These are phyloP conservation scores for Ondatra zibethicus DNA, from an alignment of 2,113 vertebrate genomes.

Conservation along the genomic window DNA sequence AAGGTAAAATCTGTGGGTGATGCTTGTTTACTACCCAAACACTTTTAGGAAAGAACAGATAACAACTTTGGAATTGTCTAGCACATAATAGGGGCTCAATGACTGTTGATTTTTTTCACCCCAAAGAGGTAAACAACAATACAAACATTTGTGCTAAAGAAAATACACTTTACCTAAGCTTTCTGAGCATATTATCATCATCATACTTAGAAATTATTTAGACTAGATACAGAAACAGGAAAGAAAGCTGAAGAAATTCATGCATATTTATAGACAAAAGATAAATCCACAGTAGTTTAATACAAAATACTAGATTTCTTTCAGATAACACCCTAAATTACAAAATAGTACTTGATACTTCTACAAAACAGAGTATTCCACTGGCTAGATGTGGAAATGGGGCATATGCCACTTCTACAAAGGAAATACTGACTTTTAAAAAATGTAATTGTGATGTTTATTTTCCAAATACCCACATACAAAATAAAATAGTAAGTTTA, in stretches of 20 bases:
- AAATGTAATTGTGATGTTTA: conserved; percentile 23
- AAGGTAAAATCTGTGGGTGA: not conserved
- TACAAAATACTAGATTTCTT: conserved; percentile 13
- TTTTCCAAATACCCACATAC: not conserved
- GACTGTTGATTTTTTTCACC: conserved; percentile 30
- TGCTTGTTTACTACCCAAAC: not conserved
- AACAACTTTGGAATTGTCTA: not conserved
- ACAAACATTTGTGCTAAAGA: conserved; percentile 35
- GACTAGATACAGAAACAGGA: not conserved
- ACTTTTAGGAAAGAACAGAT: conserved; percentile 4
- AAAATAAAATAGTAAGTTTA: conserved; percentile 51
- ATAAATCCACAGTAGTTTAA: conserved; percentile 25
- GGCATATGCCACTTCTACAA: conserved; percentile 2
- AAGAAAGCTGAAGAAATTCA: conserved; percentile 8
- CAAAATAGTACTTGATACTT: not conserved
- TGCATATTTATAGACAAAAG: conserved; percentile 7
- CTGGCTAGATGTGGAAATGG: not conserved
- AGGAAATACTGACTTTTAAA: conserved; percentile 56
- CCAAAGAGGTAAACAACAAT: conserved; percentile 9
- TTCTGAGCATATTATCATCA: conserved; percentile 21
- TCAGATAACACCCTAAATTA: conserved; percentile 40
- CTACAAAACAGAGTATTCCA: not conserved
- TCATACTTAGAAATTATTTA: conserved; percentile 46
- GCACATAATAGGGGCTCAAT: not conserved
- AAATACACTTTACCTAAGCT: conserved; percentile 24